Evolutionary conservation across 1,140 invertebrate species (phyloP), one percentile per base, ranked within the genome.

Genomic region (Camponotus vicinus): DNA sequence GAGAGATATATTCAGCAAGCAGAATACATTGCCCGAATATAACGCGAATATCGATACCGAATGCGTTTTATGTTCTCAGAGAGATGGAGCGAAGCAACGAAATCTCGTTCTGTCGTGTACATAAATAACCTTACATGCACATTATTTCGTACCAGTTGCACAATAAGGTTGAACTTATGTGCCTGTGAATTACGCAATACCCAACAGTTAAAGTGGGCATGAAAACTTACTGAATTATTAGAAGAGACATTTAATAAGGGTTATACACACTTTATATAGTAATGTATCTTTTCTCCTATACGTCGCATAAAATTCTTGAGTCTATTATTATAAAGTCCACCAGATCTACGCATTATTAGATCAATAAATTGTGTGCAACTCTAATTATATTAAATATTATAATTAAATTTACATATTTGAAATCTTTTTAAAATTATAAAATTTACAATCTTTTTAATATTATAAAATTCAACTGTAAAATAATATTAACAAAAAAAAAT

Each of bases 41-140:
- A 89, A 88, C 73, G 59, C 52, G 63, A 76, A 69, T 75, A 88
- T 88, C 83, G 83, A 89, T 89, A 77, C 83, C 69, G 57, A 75
- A 80, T 88, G 70, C 76, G 63, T 86, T 89, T 88, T 88, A 88
- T 77, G 84, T 76, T 71, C 76, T 78, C 79, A 27, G 73, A 66
- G 49, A 66, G 32, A 88, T 67, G 61, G 37, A 27, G 40, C 40
- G 70, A 67, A 27, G 49, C 70, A 57, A 34, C 40, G 61, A 67
- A 80, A 66, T 71, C 69, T 59, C 61, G 40, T 67, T 63, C 63
- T 67, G 27, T 67, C 80, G 71, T 70, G 59, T 82, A 80, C 87
- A 80, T 89, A 88, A 89, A 89, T 89, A 89, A 88, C 34, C 57
- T 77, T 61, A 69, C 40, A 71, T 70, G 80, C 63, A 73, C 64